phyloP scores from a whole-genome alignment of 2,797 vertebrate genomes.

The Spea hammondii region DNA sequence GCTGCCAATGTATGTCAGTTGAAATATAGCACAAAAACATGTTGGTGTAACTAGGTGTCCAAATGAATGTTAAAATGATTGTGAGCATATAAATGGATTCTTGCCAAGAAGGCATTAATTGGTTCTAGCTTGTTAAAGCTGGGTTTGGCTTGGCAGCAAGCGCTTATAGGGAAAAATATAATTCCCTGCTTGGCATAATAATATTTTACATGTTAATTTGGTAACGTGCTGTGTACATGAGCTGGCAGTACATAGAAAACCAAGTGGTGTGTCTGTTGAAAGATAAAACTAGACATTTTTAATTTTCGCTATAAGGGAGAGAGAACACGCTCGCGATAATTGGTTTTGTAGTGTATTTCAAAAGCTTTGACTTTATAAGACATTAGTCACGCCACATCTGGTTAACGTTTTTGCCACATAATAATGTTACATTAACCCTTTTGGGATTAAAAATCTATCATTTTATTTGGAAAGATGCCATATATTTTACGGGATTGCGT shows the following conservation, averaged over 20 bases:
- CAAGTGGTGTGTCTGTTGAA: not conserved
- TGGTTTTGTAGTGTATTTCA: constrained; percentile 6
- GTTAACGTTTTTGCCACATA: constrained; percentile 38
- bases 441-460: constrained; percentile 36
- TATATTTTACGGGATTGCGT: constrained; percentile 29
- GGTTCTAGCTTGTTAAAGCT: constrained; percentile 17
- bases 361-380: constrained; percentile 23
- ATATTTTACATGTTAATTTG: constrained; percentile 10
- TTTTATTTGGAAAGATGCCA: constrained; percentile 34
- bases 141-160: constrained; percentile 18
- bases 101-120: constrained; percentile 31
- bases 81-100: constrained; percentile 26
- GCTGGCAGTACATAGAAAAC: constrained; percentile 8
- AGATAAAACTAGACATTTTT: constrained; percentile 18
- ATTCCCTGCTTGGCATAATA: constrained; percentile 8
- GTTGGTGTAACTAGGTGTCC: constrained; percentile 33
- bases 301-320: constrained; percentile 13
- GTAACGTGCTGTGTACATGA: not conserved
- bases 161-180: not conserved
- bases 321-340: constrained; percentile 7
- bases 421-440: constrained; percentile 43
- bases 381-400: constrained; percentile 26
- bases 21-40: constrained; percentile 15
- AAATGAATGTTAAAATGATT: constrained; percentile 14
- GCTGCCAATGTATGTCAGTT: constrained; percentile 22